These are phyloP conservation scores for Nomada ruficornis DNA, from an alignment of 2,888 invertebrate genomes.

Conservation along the genomic window DNA sequence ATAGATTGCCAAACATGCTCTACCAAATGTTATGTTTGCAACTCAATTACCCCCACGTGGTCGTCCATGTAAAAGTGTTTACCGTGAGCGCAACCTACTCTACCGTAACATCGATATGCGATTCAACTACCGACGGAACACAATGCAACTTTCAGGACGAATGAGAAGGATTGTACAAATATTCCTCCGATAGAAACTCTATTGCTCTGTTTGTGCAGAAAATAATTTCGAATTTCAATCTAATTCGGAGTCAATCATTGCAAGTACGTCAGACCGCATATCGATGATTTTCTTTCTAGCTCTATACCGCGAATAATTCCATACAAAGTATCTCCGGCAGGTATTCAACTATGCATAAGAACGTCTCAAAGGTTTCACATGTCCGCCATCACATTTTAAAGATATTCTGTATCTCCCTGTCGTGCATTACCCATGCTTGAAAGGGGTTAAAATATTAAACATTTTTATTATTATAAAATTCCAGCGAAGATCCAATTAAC, in stretches of 20 bases:
- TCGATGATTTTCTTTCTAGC: neutral
- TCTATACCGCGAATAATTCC: neutral
- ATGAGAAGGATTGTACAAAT: slow-evolving; percentile 62
- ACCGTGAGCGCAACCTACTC: slow-evolving; percentile 53
- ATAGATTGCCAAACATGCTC: slow-evolving; percentile 37
- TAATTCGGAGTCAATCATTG: neutral
- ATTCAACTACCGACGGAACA: slow-evolving; percentile 53
- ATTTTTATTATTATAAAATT: too few relatives aligned
- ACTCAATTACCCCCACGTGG: slow-evolving; percentile 47
- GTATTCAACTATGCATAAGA: too few relatives aligned
- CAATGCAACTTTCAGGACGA: slow-evolving; percentile 64
- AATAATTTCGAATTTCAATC: slow-evolving; percentile 31
- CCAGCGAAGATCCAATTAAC: too few relatives aligned
- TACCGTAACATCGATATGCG: slow-evolving; percentile 47
- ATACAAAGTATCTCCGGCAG: neutral
- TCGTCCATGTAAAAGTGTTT: slow-evolving; percentile 53
- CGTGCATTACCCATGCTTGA: too few relatives aligned
- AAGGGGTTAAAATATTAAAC: too few relatives aligned
- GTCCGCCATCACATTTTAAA: too few relatives aligned
- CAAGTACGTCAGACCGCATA: neutral
- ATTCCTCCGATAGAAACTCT: slow-evolving; percentile 35
- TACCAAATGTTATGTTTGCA: slow-evolving; percentile 49
- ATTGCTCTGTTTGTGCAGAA: slow-evolving; percentile 8
- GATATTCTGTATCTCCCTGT: too few relatives aligned
- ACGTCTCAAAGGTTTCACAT: too few relatives aligned